Base-by-base conservation (phyloP, 2,797 vertebrate species). In the Notamacropus eugenii region DNA sequence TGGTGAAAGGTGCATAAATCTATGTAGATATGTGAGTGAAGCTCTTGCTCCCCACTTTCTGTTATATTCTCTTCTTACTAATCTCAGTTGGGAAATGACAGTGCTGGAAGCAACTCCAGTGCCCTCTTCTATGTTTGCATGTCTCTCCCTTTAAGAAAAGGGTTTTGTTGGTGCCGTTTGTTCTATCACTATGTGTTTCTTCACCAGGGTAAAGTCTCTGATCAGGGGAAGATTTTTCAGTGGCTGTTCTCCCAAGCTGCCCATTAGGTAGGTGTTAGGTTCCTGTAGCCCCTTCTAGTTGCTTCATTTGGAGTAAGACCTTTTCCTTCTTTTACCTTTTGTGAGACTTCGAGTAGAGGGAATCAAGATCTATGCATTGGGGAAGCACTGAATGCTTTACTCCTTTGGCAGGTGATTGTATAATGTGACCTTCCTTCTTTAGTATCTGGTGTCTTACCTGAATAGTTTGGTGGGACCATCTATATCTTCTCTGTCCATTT, bases 51-150 rank as follows among this genome's bases (percentile, higher is more conserved):
- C 67, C 19, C 57, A 74, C 34, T 93, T 46, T 95, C 58, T 96
- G 93, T 92, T 55, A 0, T 52, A 13, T 54, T 9, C 27, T 92
- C 93, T 93, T 59, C 55, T 87, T 55, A 82, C 93, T 96, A 55
- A 10, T 54, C 54, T 58, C 91, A 0, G 54, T 93, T 54, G 28
- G 93, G 93, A 94, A 95, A 2, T 40, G 40, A 50, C 91, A 55
- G 74, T 93, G 56, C 92, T 93, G 91, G 91, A 92, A 87, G 55
- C 82, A 92, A 92, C 95, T 56, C 93, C n/a, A 1, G 91, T n/a
- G 46, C 94, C 95, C 97, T 96, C 95, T 93, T 87, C 40, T 55
- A 91, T 56, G 94, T 97, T 97, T 97, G 96, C 97, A 54, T 14
- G 58, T 95, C 56, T 96, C 91, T 96, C 93, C 56, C 95, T 96